Evolutionary conservation across 2,113 vertebrate genomes (phyloP).

Genomic region (Regulus satrapa): DNA sequence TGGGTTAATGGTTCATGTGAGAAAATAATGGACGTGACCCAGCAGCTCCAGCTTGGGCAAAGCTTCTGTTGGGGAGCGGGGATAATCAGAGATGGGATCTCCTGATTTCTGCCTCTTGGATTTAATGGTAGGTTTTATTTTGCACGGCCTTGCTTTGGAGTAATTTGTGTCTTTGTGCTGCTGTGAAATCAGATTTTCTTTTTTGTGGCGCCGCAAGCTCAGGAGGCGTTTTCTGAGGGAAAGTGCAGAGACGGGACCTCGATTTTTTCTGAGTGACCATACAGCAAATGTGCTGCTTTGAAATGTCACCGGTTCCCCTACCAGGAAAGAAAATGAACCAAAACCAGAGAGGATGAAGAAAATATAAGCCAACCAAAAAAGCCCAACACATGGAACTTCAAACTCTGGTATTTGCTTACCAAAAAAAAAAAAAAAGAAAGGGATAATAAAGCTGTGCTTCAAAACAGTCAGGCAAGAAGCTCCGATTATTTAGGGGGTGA

Average conservation of each 20-base stretch:
- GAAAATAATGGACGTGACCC: slow-evolving; percentile 2
- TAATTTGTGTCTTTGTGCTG: slow-evolving; percentile 34
- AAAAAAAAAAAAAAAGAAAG: not conserved
- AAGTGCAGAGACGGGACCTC: not conserved
- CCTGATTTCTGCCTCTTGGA: not conserved
- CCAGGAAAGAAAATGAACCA: not conserved
- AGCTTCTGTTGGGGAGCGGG: not conserved
- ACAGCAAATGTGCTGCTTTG: not conserved
- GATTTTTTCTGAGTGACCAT: not conserved
- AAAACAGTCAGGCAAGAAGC: slow-evolving; percentile 1
- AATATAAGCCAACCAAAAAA: not conserved
- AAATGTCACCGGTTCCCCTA: slow-evolving; percentile 20
- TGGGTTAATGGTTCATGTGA: not conserved
- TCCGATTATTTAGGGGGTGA: not conserved
- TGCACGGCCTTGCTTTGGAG: not conserved
- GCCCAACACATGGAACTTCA: not conserved
- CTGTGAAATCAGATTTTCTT: slow-evolving; percentile 13
- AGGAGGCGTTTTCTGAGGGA: slow-evolving; percentile 7
- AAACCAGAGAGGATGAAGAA: not conserved
- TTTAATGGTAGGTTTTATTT: slow-evolving; percentile 35
- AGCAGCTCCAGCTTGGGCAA: not conserved
- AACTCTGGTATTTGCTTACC: not conserved
- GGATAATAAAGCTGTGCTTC: slow-evolving; percentile 31
- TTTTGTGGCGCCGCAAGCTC: not conserved
- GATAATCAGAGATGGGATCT: slow-evolving; percentile 36